Percentiles rank a stretch among this genome's conserved stretches.
Conservation (phyloP, 2,113 vertebrate species). For the Corydoras sp. region DNA sequence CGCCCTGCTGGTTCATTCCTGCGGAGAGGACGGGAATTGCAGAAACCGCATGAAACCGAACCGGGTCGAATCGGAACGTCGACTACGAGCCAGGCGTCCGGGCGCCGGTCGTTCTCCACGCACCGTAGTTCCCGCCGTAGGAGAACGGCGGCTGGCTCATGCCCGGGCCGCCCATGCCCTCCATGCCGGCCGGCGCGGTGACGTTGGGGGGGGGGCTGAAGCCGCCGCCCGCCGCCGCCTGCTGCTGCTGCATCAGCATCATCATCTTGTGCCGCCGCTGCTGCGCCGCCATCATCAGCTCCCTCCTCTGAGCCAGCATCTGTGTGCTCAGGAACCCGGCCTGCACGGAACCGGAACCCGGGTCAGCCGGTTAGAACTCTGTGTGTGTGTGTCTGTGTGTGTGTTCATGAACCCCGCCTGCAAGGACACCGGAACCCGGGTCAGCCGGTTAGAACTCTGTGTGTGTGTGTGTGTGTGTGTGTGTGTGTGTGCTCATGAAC, state of each 20-base stretch:
- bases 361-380: neutral
- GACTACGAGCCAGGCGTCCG: too few relatives aligned
- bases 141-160: slow-evolving; percentile 82
- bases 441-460: too few relatives aligned
- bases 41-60: too few relatives aligned
- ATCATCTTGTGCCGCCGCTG: slow-evolving; percentile 83
- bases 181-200: slow-evolving; percentile 83
- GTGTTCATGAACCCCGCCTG: too few relatives aligned
- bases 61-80: too few relatives aligned
- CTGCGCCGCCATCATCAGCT: slow-evolving; percentile 81
- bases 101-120: neutral
- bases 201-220: slow-evolving; percentile 97
- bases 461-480: too few relatives aligned
- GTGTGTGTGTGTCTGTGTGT: neutral
- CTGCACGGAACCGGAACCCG: slow-evolving; percentile 45
- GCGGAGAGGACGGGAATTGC: slow-evolving; percentile 35
- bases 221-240: slow-evolving; percentile 60
- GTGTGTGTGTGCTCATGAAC: too few relatives aligned
- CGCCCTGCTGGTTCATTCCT: slow-evolving; percentile 89
- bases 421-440: too few relatives aligned
- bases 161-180: slow-evolving; percentile 71
- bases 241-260: slow-evolving; percentile 80
- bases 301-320: slow-evolving; percentile 89
- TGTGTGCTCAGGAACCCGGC: slow-evolving; percentile 88
- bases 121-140: slow-evolving; percentile 87